Base-by-base conservation (phyloP, 2,113 vertebrate species). In the Seriola rivoliana region DNA sequence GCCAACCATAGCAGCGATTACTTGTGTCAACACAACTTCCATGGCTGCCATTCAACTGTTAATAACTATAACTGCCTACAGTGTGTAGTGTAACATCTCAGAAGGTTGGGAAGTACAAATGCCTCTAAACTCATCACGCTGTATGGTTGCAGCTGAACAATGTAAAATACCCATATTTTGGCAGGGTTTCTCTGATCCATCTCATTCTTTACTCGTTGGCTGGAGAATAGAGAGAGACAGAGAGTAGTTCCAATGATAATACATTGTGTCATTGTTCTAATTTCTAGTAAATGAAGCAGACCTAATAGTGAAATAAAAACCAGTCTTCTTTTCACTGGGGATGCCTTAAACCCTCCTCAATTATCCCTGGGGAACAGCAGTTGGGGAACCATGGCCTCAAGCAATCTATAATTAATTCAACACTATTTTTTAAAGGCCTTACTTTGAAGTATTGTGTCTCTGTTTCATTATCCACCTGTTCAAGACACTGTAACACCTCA, bases 401-500 rank as follows among this genome's bases (percentile, higher is more conserved):
- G 82, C 62, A 58, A 82, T 80, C 86, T 82, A 77, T 85, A 84
- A 91, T 88, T 85, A 83, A 85, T 85, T 82, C 78, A 77, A 19
- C 9, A 16, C 46, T 21, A 54, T 63, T 75, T 78, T 38, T 36
- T 29, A 19, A 8, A 76, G 52, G 54, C 19, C 86, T 77, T 6
- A 10, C 7, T 85, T 75, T 88, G 21, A 75, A 71, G 57, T 58
- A 25, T 59, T 9, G 62, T 34, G 21, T 63, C 40, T 77, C 59
- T 32, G 64, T 72, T 66, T 67, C 79, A 44, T 71, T 64, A 46
- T 76, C 40, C 71, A 79, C 79, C 57, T 81, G 50, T 63, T 74
- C 21, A 50, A 42, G 59, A 50, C 19, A 50, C 32, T 25, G 75
- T 13, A 4, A 4, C 38, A 71, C 29, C 11, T 29, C 14, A 11